A percentile compares a stretch with the other conserved stretches of the same genome.
These are phyloP conservation scores for Benthochromis sp. DNA, from an alignment of 2,113 vertebrate genomes.

Conservation along the genomic window DNA sequence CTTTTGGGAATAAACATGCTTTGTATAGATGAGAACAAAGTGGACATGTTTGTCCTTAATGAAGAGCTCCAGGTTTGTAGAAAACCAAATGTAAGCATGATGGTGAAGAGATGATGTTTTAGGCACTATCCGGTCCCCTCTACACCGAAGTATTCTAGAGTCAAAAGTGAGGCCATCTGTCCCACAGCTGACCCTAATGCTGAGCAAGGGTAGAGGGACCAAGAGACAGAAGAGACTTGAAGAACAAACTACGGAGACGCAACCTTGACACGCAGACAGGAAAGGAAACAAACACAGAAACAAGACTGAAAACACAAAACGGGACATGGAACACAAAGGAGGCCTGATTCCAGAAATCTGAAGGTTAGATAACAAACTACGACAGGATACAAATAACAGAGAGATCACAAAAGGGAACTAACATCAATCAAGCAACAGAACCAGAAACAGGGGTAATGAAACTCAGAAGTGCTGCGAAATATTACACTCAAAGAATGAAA, in stretches of 20 bases:
- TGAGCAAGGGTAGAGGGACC: not conserved
- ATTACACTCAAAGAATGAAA: too few relatives aligned
- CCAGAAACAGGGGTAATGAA: rapidly evolving
- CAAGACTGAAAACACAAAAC: not conserved
- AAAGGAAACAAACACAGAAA: not conserved
- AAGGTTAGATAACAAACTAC: not conserved
- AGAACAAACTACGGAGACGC: not conserved
- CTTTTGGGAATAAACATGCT: not conserved
- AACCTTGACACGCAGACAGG: not conserved
- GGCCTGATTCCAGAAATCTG: not conserved
- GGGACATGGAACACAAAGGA: not conserved
- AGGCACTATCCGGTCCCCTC: not conserved
- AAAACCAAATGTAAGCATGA: not conserved
- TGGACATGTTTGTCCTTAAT: not conserved
- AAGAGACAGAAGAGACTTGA: rapidly evolving
- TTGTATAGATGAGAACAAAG: not conserved
- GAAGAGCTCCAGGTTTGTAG: not conserved
- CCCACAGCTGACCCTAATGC: rapidly evolving
- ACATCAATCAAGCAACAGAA: not conserved
- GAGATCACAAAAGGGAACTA: not conserved
- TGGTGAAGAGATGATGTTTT: not conserved
- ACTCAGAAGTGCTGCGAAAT: not conserved
- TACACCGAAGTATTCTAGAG: rapidly evolving
- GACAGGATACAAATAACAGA: not conserved
- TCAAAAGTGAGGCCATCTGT: not conserved